Conservation (phyloP, 1,140 invertebrate species). For the Chelonus insularis region DNA sequence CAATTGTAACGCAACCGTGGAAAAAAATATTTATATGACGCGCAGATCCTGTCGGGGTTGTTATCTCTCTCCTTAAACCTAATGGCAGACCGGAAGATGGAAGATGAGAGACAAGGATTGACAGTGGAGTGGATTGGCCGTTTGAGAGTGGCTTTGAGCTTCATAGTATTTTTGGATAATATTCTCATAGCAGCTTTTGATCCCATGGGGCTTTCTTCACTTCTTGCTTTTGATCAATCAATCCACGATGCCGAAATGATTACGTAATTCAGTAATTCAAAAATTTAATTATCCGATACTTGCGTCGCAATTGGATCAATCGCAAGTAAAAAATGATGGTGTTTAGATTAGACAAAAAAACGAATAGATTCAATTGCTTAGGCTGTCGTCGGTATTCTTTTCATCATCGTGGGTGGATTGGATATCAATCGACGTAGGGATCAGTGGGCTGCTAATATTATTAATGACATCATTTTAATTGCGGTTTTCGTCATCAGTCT, state of each 20-base stretch:
- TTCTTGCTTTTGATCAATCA: constrained; percentile 9
- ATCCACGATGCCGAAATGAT: neutral
- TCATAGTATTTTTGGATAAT: constrained; percentile 76
- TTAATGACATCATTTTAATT: constrained; percentile 79
- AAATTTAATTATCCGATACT: neutral
- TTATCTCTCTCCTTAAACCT: constrained; percentile 74
- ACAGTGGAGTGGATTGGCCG: constrained; percentile 74
- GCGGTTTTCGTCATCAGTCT: constrained; percentile 79
- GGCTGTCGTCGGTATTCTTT: constrained; percentile 77
- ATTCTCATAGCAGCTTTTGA: constrained; percentile 80
- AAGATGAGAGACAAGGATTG: constrained; percentile 67
- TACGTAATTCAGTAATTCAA: neutral
- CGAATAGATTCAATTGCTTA: constrained; percentile 45
- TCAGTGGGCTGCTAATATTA: constrained; percentile 70
- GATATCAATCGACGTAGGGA: constrained; percentile 76
- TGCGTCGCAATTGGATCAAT: constrained; percentile 34
- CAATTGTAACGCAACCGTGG: constrained; percentile 27
- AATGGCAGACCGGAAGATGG: constrained; percentile 73
- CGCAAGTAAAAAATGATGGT: neutral
- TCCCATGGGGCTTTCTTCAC: constrained; percentile 52
- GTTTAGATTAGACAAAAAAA: neutral
- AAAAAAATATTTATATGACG: constrained; percentile 45
- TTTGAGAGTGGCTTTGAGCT: constrained; percentile 69
- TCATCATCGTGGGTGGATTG: constrained; percentile 77
- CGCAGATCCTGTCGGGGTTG: constrained; percentile 66